phyloP scores from a whole-genome alignment of 2,888 invertebrate species.

The Tinea trinotella region DNA sequence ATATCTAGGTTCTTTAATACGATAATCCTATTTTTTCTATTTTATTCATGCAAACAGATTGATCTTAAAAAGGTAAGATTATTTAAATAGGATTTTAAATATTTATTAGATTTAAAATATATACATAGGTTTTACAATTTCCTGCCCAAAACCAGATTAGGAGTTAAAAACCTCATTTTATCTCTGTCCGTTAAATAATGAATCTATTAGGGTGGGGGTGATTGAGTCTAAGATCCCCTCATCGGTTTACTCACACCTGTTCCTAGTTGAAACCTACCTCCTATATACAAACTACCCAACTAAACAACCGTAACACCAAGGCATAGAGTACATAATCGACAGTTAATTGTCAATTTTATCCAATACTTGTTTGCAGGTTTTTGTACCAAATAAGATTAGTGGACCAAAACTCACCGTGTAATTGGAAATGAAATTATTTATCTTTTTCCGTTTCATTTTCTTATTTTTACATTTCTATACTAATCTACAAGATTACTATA shows the following conservation, averaged over 20 bases:
- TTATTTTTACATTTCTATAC: no score
- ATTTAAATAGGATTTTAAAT: no score
- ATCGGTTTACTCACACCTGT: constrained; percentile 1
- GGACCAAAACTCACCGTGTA: neutral
- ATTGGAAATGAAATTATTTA: neutral
- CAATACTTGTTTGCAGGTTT: neutral
- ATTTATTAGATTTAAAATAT: no score
- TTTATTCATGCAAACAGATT: no score
- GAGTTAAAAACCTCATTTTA: neutral
- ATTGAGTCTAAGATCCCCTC: constrained; percentile 1
- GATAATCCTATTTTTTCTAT: no score
- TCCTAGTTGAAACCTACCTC: neutral
- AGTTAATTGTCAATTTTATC: neutral
- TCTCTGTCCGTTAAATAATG: constrained; percentile 4
- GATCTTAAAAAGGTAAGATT: no score
- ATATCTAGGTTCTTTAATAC: no score
- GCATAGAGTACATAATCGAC: neutral
- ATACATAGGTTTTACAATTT: no score
- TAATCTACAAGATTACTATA: no score
- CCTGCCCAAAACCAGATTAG: neutral
- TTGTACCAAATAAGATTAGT: neutral
- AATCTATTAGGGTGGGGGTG: neutral
- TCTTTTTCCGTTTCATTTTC: neutral
- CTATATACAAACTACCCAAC: no score
- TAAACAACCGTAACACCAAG: no score